These are phyloP conservation scores for Suillia variegata DNA, from an alignment of 2,888 invertebrate species.

Conservation along the genomic window DNA sequence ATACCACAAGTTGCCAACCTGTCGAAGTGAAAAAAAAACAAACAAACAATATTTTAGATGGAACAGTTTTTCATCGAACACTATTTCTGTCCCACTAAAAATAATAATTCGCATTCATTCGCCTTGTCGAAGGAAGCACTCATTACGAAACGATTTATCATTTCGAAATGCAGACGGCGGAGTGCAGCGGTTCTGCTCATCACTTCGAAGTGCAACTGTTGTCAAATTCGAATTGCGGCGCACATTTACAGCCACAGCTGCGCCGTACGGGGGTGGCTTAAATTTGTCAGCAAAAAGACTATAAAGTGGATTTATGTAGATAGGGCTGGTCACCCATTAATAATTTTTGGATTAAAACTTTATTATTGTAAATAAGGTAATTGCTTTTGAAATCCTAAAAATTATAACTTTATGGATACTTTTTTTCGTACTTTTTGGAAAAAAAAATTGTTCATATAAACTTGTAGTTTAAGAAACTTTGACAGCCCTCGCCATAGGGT, in stretches of 20 bases:
- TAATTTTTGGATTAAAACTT: too few species aligned
- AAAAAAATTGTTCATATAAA: too few species aligned
- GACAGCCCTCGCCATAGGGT: background rate
- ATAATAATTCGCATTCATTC: background rate
- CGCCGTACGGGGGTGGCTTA: background rate
- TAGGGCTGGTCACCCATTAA: too few species aligned
- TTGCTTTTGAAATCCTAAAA: too few species aligned
- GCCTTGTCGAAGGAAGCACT: constrained; percentile 8
- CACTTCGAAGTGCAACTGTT: background rate
- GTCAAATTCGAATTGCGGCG: background rate
- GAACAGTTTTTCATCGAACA: background rate
- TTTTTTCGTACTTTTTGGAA: too few species aligned
- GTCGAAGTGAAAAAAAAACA: background rate
- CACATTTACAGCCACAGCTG: background rate
- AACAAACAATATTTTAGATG: too few species aligned
- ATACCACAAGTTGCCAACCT: constrained; percentile 85
- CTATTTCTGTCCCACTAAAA: too few species aligned
- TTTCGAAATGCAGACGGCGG: too few species aligned
- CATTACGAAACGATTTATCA: constrained; percentile 26
- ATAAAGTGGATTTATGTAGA: too few species aligned
- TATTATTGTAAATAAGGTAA: too few species aligned
- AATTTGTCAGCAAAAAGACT: too few species aligned
- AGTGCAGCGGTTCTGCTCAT: background rate
- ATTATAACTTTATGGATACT: background rate
- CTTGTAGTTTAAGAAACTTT: too few species aligned